Evolutionary conservation across 1,140 invertebrate genomes (phyloP).

Genomic region (Saxidomus purpurata): DNA sequence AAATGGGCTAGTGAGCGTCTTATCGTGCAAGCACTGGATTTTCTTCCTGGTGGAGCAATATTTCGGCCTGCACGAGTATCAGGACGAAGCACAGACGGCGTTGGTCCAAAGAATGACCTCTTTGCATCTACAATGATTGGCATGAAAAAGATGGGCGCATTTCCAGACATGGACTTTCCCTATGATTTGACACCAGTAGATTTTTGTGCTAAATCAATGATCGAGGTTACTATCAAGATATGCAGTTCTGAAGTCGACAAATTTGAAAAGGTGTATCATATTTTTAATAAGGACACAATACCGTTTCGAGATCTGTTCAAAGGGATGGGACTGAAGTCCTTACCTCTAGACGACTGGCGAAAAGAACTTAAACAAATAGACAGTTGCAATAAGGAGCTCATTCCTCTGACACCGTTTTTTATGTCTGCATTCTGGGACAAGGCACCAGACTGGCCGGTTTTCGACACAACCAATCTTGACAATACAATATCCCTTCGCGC

Average conservation of each 20-base stretch:
- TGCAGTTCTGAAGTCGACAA: conserved; percentile 46
- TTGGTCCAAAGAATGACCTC: conserved; percentile 74
- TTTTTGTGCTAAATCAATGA: conserved; percentile 73
- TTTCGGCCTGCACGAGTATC: conserved; percentile 76
- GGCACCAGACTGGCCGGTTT: conserved; percentile 72
- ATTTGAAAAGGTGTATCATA: conserved; percentile 69
- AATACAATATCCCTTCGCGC: conserved; percentile 63
- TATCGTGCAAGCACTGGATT: conserved; percentile 73
- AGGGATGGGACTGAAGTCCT: conserved; percentile 61
- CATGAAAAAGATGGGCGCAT: conserved; percentile 71
- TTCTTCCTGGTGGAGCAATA: conserved; percentile 77
- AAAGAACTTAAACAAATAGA: conserved; percentile 54
- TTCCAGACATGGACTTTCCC: conserved; percentile 76
- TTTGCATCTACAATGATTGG: conserved; percentile 73
- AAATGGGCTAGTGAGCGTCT: conserved; percentile 79
- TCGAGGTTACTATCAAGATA: conserved; percentile 72
- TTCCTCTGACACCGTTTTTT: conserved; percentile 76
- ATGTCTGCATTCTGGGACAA: conserved; percentile 74
- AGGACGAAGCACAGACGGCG: conserved; percentile 69
- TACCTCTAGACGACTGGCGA: conserved; percentile 73
- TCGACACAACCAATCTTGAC: conserved; percentile 75
- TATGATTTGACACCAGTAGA: conserved; percentile 78
- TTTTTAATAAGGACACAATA: conserved; percentile 75
- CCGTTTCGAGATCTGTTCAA: conserved; percentile 72
- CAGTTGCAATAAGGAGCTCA: conserved; percentile 67